phyloP scores from a whole-genome alignment of 2,797 vertebrate species.

The Platalea minor region DNA sequence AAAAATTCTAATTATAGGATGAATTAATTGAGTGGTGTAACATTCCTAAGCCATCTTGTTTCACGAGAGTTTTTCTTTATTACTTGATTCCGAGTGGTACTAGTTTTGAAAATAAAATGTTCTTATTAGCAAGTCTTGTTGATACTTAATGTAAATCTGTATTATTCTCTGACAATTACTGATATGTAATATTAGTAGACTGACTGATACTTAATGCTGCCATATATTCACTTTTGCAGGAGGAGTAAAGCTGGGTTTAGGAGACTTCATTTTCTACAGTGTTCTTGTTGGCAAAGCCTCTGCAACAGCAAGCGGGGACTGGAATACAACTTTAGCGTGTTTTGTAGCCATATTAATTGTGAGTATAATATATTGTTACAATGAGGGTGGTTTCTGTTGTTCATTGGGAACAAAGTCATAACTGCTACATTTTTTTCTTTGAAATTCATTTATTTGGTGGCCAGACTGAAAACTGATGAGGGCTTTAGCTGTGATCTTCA shows the following conservation, averaged over 20 bases:
- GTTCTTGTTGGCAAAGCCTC: constrained; percentile 98
- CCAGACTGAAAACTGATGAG: neutral
- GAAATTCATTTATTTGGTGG: neutral
- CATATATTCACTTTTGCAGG: constrained; percentile 77
- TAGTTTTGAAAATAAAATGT: neutral
- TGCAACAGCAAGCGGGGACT: constrained; percentile 94
- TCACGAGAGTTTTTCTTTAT: neutral
- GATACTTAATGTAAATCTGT: neutral
- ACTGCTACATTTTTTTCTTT: neutral
- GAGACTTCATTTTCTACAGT: constrained; percentile 99
- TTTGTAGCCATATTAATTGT: constrained; percentile 99
- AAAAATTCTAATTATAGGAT: neutral
- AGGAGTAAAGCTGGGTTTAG: constrained; percentile 95
- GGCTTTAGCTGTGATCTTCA: neutral
- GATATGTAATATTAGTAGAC: neutral
- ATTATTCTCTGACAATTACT: neutral
- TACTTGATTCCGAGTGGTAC: neutral
- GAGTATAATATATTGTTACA: constrained; percentile 72
- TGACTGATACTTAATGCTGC: neutral
- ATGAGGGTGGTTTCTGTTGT: neutral
- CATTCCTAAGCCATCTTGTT: neutral
- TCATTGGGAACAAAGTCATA: neutral
- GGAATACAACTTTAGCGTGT: constrained; percentile 98
- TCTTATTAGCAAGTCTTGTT: neutral
- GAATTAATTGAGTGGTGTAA: neutral